A percentile compares a stretch with the other conserved stretches of the same genome.
Evolutionary conservation across 2,888 invertebrate genomes (phyloP).

Genomic region (Tetragnatha montana): DNA sequence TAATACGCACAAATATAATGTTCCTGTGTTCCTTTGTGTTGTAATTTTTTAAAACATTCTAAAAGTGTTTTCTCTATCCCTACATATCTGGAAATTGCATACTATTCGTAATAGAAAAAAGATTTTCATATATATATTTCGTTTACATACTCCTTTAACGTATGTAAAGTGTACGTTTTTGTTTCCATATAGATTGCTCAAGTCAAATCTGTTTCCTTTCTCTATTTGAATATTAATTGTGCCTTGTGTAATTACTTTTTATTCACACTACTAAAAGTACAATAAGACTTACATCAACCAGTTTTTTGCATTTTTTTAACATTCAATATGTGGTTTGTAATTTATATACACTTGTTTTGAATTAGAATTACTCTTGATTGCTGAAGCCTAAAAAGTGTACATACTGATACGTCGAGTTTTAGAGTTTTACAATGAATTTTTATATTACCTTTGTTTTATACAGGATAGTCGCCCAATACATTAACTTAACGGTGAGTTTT

Average conservation of each 20-base stretch:
- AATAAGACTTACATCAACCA: slow-evolving; percentile 40
- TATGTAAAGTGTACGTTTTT: slow-evolving; percentile 1
- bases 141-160: not conserved
- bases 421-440: slow-evolving; percentile 46
- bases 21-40: too few species aligned
- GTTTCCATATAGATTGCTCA: slow-evolving; percentile 29
- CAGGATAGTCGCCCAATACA: slow-evolving; percentile 5
- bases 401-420: slow-evolving; percentile 31
- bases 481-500: slow-evolving; percentile 11
- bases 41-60: too few species aligned
- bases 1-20: too few species aligned
- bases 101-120: too few species aligned
- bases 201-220: slow-evolving; percentile 20
- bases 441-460: slow-evolving; percentile 36
- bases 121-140: too few species aligned
- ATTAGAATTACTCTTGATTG: slow-evolving; percentile 21
- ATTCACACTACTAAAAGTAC: slow-evolving; percentile 31
- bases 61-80: too few species aligned
- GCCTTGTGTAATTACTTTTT: slow-evolving; percentile 39
- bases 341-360: slow-evolving; percentile 40
- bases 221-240: slow-evolving; percentile 34
- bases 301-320: slow-evolving; percentile 6
- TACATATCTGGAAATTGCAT: too few species aligned
- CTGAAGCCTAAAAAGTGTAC: slow-evolving; percentile 7
- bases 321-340: slow-evolving; percentile 19